Evolutionary conservation across 2,113 vertebrate species (phyloP), one percentile per base, ranked within the genome.

Genomic region (Nothocercus nigrocapillus): DNA sequence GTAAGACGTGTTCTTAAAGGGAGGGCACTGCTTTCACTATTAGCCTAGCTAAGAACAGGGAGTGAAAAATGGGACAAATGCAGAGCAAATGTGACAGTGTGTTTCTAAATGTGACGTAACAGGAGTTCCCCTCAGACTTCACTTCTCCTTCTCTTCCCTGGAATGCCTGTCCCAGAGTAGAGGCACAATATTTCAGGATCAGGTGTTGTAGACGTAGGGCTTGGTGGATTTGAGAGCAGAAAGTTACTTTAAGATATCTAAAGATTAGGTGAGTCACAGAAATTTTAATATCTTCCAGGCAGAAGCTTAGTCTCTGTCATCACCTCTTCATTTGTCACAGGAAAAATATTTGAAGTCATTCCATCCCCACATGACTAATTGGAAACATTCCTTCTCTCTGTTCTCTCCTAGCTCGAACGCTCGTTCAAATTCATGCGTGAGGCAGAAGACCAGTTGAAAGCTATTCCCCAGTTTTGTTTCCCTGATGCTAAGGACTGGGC

Each of bases 381-480:
- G 86, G 81, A 97, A 97, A 97, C 95, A 93, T 96, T 89, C 86
- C 77, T 87, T 85, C 82, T 93, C 77, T 90, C 91, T 63, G 27
- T 90, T 88, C 75, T 73, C 42, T 38, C 45, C 78, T 97, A 99
- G 99, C 97, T 99, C 40, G 99, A 99, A 94, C 98, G 98, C 95
- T 99, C 98, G 1, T 99, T 99, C 96, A 99, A 99, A 97, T 99
- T 99, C 97, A 98, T 99, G 98, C 97, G 98, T 4, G 99, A 99
- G 94, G 98, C 99, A 12, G 99, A 99, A 96, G 99, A 99, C 97
- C 99, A 99, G 97, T 97, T 99, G 92, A 99, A 99, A 96, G 99
- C 99, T 54, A 99, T 99, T 87, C 99, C 99, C 10, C 99, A 99
- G 94, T 99, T 99, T 98, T 99, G 99, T 91, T 99, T 99, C 94